phyloP scores from a whole-genome alignment of 2,113 vertebrate genomes.

The Notothenia rossii region DNA sequence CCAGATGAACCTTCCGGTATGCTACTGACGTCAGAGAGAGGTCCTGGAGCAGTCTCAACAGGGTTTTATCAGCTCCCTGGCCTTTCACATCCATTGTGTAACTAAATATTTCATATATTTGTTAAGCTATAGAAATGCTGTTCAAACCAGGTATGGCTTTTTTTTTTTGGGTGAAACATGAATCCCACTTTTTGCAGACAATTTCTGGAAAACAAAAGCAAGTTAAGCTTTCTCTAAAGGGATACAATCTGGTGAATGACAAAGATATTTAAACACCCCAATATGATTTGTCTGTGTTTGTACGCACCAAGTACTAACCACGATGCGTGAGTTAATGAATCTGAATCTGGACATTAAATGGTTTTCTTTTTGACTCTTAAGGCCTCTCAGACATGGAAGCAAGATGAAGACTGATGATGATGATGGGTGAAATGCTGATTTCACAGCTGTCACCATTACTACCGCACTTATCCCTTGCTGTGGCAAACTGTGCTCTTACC shows the following conservation, averaged over 20 bases:
- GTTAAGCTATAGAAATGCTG: background rate
- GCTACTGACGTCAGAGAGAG: constrained; percentile 1
- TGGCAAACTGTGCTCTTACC: constrained; percentile 20
- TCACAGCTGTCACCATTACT: constrained; percentile 11
- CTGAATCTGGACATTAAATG: background rate
- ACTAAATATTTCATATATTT: background rate
- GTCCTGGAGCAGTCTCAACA: constrained; percentile 17
- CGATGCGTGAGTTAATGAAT: no score
- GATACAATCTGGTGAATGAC: background rate
- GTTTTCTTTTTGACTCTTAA: background rate
- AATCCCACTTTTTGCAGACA: background rate
- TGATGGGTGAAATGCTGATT: background rate
- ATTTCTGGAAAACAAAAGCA: background rate
- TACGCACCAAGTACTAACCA: no score
- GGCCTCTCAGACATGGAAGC: background rate
- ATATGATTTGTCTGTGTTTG: background rate
- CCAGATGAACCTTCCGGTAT: background rate
- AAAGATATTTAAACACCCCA: background rate
- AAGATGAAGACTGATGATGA: background rate
- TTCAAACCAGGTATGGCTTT: background rate
- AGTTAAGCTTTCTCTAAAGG: background rate
- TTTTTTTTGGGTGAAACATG: background rate
- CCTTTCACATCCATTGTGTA: constrained; percentile 15
- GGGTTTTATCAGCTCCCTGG: background rate
- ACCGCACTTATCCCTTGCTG: constrained; percentile 26